Evolutionary conservation across 2,888 invertebrate species (phyloP).

Genomic region (Nysson spinosus): DNA sequence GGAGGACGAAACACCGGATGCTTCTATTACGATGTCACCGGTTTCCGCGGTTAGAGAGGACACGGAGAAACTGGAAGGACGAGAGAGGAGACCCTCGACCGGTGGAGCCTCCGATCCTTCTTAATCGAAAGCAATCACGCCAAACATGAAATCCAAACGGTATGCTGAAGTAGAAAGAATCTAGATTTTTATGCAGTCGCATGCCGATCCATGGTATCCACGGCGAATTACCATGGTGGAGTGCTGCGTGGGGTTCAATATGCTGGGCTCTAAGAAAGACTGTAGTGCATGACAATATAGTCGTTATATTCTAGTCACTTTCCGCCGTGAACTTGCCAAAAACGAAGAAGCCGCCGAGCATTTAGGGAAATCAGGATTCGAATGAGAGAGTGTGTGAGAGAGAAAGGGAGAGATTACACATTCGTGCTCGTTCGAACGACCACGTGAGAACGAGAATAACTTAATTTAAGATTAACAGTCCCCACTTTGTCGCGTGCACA

Average conservation of each 20-base stretch:
- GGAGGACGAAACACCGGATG: slow-evolving; percentile 38
- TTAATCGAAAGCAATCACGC: slow-evolving; percentile 39
- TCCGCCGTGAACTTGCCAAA: slow-evolving; percentile 56
- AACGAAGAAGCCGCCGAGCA: slow-evolving; percentile 13
- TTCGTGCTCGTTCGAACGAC: not conserved
- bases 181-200: slow-evolving; percentile 16
- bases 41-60: slow-evolving; percentile 11
- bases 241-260: slow-evolving; percentile 29
- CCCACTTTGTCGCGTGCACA: not conserved
- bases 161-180: not conserved
- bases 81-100: slow-evolving; percentile 22
- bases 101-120: slow-evolving; percentile 38
- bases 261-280: slow-evolving; percentile 67
- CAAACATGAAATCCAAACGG: not conserved
- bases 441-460: not conserved
- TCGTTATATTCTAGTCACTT: slow-evolving; percentile 64
- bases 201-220: slow-evolving; percentile 25
- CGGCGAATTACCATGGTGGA: slow-evolving; percentile 23
- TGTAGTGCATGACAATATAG: slow-evolving; percentile 75
- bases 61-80: slow-evolving; percentile 4
- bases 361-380: slow-evolving; percentile 10
- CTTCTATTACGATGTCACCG: slow-evolving; percentile 30
- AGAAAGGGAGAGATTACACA: not conserved
- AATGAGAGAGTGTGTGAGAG: not conserved
- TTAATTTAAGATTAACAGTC: not conserved